Conservation (phyloP, 2,797 vertebrate genomes). For the Anomalospiza imberbis region DNA sequence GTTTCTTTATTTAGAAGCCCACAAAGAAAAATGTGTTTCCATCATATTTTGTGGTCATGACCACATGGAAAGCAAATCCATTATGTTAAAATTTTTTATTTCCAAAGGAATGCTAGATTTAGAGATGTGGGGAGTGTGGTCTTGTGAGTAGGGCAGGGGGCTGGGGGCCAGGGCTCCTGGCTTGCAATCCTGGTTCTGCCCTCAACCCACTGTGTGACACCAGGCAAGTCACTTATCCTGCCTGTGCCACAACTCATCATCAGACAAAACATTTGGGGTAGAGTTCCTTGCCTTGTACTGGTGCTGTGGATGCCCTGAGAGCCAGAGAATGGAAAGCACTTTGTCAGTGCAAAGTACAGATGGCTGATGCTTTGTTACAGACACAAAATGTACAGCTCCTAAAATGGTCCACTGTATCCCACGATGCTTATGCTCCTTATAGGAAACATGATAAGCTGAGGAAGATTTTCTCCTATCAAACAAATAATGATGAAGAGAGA, state of each 20-base stretch:
- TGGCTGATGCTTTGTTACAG: neutral
- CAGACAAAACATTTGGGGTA: neutral
- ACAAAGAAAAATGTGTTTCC: neutral
- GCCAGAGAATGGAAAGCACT: neutral
- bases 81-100: neutral
- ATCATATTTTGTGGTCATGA: rapidly evolving
- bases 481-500: neutral
- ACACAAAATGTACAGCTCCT: neutral
- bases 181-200: neutral
- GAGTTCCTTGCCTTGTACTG: neutral
- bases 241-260: neutral
- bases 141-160: neutral
- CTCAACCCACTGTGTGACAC: neutral
- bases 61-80: neutral
- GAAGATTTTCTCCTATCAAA: neutral
- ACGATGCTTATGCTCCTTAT: neutral
- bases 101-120: neutral
- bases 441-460: neutral
- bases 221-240: neutral
- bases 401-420: neutral
- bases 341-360: neutral
- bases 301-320: neutral
- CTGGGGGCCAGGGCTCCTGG: neutral
- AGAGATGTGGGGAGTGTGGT: neutral
- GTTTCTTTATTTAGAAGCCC: neutral